A percentile compares a stretch with the other conserved stretches of the same genome.
Conservation (phyloP, 2,797 vertebrate genomes). For the Molossus molossus region DNA sequence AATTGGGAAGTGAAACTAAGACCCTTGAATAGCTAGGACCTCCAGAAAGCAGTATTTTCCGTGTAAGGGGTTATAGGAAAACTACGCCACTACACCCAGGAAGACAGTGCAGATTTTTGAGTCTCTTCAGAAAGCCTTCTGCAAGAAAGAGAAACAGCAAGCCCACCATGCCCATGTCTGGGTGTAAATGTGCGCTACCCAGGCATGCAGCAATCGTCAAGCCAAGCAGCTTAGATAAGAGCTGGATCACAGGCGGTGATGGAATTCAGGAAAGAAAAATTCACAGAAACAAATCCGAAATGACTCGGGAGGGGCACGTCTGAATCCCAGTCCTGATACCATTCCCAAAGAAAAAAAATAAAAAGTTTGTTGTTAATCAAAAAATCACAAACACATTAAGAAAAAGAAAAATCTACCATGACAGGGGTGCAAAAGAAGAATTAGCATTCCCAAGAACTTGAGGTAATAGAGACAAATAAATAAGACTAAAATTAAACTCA, state of each 20-base stretch:
- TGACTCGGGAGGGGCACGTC: neutral
- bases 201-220: neutral
- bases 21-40: neutral
- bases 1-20: neutral
- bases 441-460: neutral
- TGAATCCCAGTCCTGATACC: neutral
- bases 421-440: neutral
- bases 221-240: neutral
- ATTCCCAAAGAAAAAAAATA: neutral
- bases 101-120: neutral
- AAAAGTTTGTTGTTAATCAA: neutral
- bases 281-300: slow-evolving; percentile 14
- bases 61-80: neutral
- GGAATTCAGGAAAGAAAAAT: neutral
- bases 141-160: neutral
- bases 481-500: neutral
- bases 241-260: neutral
- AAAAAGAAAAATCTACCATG: neutral
- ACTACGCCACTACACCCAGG: neutral
- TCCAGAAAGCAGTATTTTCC: neutral
- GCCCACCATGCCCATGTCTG: neutral
- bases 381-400: slow-evolving; percentile 3
- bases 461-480: neutral
- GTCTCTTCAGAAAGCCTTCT: neutral
- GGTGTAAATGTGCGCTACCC: neutral